Evolutionary conservation across 1,140 invertebrate species (phyloP).

Genomic region (Chymomyza costata): DNA sequence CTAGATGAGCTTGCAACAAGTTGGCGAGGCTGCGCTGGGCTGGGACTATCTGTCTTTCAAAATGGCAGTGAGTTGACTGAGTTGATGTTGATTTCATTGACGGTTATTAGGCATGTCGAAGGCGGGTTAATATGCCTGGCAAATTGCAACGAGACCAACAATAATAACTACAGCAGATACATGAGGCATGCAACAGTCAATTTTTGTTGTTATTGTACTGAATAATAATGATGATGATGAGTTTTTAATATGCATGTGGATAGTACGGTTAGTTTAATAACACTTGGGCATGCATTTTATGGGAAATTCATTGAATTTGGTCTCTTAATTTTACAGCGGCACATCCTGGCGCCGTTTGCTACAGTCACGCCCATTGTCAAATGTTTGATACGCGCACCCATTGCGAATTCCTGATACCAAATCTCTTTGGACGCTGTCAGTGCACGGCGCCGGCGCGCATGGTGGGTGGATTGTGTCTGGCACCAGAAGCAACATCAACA

Average conservation of each 20-base stretch:
- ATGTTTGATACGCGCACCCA: conserved; percentile 88
- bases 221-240: conserved; percentile 63
- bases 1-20: conserved; percentile 25
- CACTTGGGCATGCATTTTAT: conserved; percentile 4
- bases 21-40: no score
- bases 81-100: conserved; percentile 66
- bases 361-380: conserved; percentile 90
- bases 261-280: conserved; percentile 68
- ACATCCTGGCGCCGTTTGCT: conserved; percentile 90
- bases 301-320: no score
- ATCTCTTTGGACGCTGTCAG: conserved; percentile 90
- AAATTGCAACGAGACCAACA: no score
- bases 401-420: conserved; percentile 91
- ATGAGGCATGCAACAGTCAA: conserved; percentile 13
- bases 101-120: conserved; percentile 72
- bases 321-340: conserved; percentile 81
- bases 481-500: no score
- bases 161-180: no score
- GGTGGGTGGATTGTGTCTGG: conserved; percentile 80
- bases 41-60: no score
- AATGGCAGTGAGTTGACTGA: conserved; percentile 32
- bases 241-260: conserved; percentile 69
- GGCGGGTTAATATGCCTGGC: conserved; percentile 55
- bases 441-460: conserved; percentile 84
- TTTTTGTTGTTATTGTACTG: no score